Evolutionary conservation across 2,113 vertebrate genomes (phyloP).

Genomic region (Lonchura striata): DNA sequence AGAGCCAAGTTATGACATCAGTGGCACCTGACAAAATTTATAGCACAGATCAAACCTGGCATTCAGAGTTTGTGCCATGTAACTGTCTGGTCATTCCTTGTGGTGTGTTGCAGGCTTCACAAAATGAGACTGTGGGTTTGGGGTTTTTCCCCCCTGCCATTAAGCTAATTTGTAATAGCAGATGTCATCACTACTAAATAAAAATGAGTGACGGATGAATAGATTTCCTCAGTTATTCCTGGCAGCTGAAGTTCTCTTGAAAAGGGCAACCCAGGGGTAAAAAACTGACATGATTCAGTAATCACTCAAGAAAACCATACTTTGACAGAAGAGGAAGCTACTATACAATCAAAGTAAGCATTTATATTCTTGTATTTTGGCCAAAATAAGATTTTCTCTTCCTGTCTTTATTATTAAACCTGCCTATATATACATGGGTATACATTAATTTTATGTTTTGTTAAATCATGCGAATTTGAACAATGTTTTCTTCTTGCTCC

Average conservation of each 20-base stretch:
- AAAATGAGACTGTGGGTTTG: slow-evolving; percentile 35
- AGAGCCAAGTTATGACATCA: slow-evolving; percentile 61
- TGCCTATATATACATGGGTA: background rate
- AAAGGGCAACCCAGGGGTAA: slow-evolving; percentile 43
- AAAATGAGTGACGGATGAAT: slow-evolving; percentile 57
- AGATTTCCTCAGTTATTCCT: slow-evolving; percentile 57
- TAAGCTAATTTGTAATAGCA: slow-evolving; percentile 62
- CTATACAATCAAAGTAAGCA: slow-evolving; percentile 66
- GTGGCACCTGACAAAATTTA: slow-evolving; percentile 50
- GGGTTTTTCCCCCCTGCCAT: background rate
- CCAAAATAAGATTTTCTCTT: slow-evolving; percentile 4
- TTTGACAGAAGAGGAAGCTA: slow-evolving; percentile 55
- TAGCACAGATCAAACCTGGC: slow-evolving; percentile 41
- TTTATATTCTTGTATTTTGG: slow-evolving; percentile 32
- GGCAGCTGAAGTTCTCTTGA: slow-evolving; percentile 46
- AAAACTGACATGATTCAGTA: slow-evolving; percentile 52
- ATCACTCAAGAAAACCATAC: slow-evolving; percentile 48
- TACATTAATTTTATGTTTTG: background rate
- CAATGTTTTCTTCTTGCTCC: background rate
- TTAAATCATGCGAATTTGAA: background rate
- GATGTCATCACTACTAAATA: slow-evolving; percentile 64
- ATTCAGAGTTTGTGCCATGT: slow-evolving; percentile 43
- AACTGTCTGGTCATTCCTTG: slow-evolving; percentile 5
- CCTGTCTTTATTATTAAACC: background rate
- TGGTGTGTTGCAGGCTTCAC: slow-evolving; percentile 9